Percentiles rank a stretch among this genome's conserved stretches.
Conservation (phyloP, 2,888 invertebrate species). For the Monoplex corrugatus region DNA sequence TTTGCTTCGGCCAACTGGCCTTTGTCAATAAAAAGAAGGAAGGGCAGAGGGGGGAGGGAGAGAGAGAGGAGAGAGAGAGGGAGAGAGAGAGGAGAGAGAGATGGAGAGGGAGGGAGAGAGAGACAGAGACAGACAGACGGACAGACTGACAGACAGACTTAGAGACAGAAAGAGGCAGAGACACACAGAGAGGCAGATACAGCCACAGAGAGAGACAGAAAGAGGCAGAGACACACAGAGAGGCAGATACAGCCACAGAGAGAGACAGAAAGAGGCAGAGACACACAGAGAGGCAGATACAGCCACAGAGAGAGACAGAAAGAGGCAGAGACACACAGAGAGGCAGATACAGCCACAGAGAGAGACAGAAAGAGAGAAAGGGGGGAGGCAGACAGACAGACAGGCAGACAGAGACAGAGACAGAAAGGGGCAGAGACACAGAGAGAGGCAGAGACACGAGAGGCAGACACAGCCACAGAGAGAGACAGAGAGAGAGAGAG, state of each 20-base stretch:
- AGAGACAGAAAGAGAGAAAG: constrained; percentile 35
- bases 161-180: constrained; percentile 1
- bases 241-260: not conserved
- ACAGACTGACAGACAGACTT: not conserved
- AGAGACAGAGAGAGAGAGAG: not conserved
- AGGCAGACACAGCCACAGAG: not conserved
- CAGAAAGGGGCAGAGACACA: not conserved
- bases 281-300: not conserved
- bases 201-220: not conserved
- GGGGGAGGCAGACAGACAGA: not conserved
- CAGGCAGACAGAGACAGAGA: not conserved
- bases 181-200: not conserved
- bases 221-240: not conserved
- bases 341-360: constrained; percentile 4
- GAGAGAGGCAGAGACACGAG: not conserved
- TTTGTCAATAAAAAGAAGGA: too few relatives aligned
- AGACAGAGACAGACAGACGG: not conserved
- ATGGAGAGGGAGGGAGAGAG: not conserved
- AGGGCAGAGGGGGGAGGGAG: too few relatives aligned
- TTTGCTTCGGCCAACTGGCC: too few relatives aligned
- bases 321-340: constrained; percentile 28
- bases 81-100: too few relatives aligned
- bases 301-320: not conserved
- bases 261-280: too few relatives aligned
- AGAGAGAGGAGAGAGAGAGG: too few relatives aligned